Evolutionary conservation across 2,888 invertebrate genomes (phyloP), one percentile per base, ranked within the genome.

Genomic region (Polydrusus pterygomalis): DNA sequence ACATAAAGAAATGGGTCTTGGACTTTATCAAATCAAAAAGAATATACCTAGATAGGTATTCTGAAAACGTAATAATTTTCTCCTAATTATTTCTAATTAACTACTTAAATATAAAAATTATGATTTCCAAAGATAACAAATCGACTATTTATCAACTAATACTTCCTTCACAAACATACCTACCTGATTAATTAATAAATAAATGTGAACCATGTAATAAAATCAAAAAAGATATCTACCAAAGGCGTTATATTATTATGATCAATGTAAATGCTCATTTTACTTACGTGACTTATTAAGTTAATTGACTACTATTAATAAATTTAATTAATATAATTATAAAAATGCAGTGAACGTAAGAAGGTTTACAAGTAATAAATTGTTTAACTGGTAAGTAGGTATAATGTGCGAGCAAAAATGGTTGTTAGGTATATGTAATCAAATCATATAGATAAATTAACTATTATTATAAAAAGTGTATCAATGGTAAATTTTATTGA

Each of bases 291-390:
- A 60, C 58, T 38, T 60, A 60, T 60, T 60, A 38, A 38, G 11
- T 60, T 60, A 60, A 60, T 60, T 60, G 58, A 2, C 38, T 60
- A 60, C 2, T 40, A 60, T 60, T 60, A 40, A 60, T 18, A 60
- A 60, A 60, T 34, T 58, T 60, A 60, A 60, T 60, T 17, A 60
- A 38, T 38, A 60, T 60, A 18, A 60, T 60, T 60, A 11, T 60
- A 60, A 60, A 60, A 60, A 60, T 60, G 58, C 58, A 17, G 13
- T 8, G 13, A 38, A 60, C 38, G 58, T 60, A 60, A 38, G 38
- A 60, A 60, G 30, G 58, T 60, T 17, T 38, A 60, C 58, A 38
- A 38, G 58, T 13, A 60, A 60, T 60, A 60, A 60, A 40, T 38
- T 18, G 58, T 54, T 54, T 30, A 54, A 25, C 25, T n/a, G 13